These are phyloP conservation scores for Drosophila quasianomalipes DNA, from an alignment of 2,888 invertebrate species.

Conservation along the genomic window DNA sequence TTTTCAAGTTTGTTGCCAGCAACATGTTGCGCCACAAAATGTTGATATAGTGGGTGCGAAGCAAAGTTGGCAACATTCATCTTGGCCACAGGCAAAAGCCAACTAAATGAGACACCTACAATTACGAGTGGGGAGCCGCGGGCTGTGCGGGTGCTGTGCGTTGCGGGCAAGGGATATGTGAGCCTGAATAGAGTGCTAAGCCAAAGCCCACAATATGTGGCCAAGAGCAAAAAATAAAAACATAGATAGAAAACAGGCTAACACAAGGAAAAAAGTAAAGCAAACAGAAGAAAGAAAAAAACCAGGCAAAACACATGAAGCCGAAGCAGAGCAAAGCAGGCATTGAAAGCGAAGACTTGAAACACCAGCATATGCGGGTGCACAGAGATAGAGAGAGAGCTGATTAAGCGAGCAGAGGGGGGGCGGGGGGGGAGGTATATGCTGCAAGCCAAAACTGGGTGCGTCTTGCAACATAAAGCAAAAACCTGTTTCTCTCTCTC, in stretches of 20 bases:
- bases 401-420: neutral
- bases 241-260: slow-evolving; percentile 12
- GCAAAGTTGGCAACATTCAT: slow-evolving; percentile 44
- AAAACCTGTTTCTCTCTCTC: slow-evolving; percentile 6
- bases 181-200: slow-evolving; percentile 48
- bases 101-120: slow-evolving; percentile 60
- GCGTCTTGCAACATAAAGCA: slow-evolving; percentile 69
- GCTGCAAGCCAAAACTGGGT: slow-evolving; percentile 59
- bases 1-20: neutral
- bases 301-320: slow-evolving; percentile 23
- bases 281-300: slow-evolving; percentile 16
- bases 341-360: slow-evolving; percentile 73
- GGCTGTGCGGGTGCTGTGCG: neutral
- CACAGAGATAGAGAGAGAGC: neutral
- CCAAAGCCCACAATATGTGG: slow-evolving; percentile 59
- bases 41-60: slow-evolving; percentile 26
- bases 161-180: neutral
- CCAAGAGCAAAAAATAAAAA: slow-evolving; percentile 43
- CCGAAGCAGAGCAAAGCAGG: slow-evolving; percentile 64
- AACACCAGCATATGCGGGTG: slow-evolving; percentile 29
- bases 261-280: slow-evolving; percentile 31
- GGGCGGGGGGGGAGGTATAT: neutral
- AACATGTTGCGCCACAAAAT: slow-evolving; percentile 52
- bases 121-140: slow-evolving; percentile 35
- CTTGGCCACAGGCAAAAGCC: slow-evolving; percentile 33